Base-by-base conservation (phyloP, 1,140 invertebrate species). In the Drosophila kepulauana region DNA sequence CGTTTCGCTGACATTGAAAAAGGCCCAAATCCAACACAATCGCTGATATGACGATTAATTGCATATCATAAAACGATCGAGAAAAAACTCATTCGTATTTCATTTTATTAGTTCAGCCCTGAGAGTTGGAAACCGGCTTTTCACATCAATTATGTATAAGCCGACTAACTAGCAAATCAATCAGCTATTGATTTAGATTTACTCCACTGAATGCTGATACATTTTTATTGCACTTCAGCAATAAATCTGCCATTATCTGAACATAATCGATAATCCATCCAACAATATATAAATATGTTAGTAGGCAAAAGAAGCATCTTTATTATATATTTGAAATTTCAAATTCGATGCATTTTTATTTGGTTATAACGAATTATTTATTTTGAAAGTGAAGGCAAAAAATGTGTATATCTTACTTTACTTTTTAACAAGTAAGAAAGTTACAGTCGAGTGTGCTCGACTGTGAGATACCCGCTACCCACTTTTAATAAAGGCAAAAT, bases 1-100 rank as follows among this genome's bases (percentile, higher is more conserved):
- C 35, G 25, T n/a, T 52, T 4, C 20, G 7, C 30, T 68, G 70
- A 68, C 70, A 73, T 68, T 68, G 70, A 61, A 45, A 30, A 33
- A n/a, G 20, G 25, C 15, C 43, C 16, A 65, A 51, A 65, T 57
- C 25, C 2, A 15, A 59, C 3, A 65, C 61, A 65, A 65, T 72
- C 63, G 25, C 5, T 1, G 20, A 33, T 33, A 33, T 8, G 33
- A 1, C 35, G 25, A 45, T 65, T 15, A 33, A 46, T 65, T 45
- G 28, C 43, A 46, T 65, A 28, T 65, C 38, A 30, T 54, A 51
- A 35, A 61, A 48, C 5, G 56, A 33, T 61, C 15, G 8, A 15
- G 5, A 45, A 10, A 66, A 46, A 56, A 46, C 33, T 30, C 5
- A 43, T 13, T 45, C 25, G n/a, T 11, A 52, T 52, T 52, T 57